Base-by-base conservation (phyloP, 2,797 vertebrate species). In the Smutsia gigantea region DNA sequence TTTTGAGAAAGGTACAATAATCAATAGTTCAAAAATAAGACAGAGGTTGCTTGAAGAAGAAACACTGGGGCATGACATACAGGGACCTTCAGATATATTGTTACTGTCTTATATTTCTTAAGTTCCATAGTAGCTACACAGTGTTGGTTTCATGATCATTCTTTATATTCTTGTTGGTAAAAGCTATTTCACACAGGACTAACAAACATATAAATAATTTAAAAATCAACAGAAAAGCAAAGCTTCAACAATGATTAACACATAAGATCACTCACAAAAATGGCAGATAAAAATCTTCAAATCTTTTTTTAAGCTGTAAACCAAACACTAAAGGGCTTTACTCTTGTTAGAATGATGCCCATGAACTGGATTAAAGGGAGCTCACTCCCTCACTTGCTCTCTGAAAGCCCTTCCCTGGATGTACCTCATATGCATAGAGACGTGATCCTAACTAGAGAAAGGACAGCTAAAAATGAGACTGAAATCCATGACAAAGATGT, bases 191-290 rank as follows among this genome's bases (percentile, higher is more conserved):
- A 93, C 19, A 74, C 85, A 83, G 25, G 88, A 82, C 79, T 92
- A 59, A 68, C 14, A 72, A 39, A 61, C 13, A 75, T 27, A 77
- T 27, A 64, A 63, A 37, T n/a, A 31, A 55, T 81, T 68, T 66
- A 15, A 11, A 74, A 91, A 51, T 83, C 78, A 94, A 85, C 79
- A 61, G 79, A 90, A 79, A 75, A 69, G 19, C n/a, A 79, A 29
- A 46, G 10, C 14, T 90, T 87, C 9, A 49, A 9, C 57, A 87
- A 93, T 37, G 25, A 91, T 27, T 66, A 81, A 83, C 39, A 69
- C 7, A 61, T 14, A 55, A 90, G 34, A 68, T 74, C 46, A 27
- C 23, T 93, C 74, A 79, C 9, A 81, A 90, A 96, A 37, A 91
- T 15, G 21, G 31, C 29, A 87, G 15, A 23, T 75, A 89, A 87